Conservation (phyloP, 2,888 invertebrate genomes). For the Drosophila quinaria region DNA sequence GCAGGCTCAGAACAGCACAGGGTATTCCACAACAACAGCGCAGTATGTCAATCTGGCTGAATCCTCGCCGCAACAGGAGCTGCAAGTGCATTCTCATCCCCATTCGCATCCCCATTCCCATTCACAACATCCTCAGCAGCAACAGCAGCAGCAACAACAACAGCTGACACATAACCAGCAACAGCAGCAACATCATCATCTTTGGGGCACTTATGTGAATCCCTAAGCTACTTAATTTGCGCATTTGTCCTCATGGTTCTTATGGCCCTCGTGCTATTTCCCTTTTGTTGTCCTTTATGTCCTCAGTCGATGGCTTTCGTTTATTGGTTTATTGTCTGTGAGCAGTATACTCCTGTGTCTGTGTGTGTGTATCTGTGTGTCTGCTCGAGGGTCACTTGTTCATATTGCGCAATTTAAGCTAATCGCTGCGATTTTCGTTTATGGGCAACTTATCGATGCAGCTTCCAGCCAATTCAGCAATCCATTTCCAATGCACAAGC, state of each 20-base stretch:
- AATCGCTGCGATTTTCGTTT: conserved; percentile 73
- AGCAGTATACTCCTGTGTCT: neutral
- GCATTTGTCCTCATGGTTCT: conserved; percentile 51
- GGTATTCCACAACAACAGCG: conserved; percentile 30
- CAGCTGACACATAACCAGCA: conserved; percentile 67
- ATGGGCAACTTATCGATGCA: conserved; percentile 53
- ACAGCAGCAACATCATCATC: conserved; percentile 76
- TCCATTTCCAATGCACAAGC: conserved; percentile 14
- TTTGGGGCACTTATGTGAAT: conserved; percentile 83
- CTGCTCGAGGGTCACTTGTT: conserved; percentile 53
- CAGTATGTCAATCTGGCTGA: conserved; percentile 39
- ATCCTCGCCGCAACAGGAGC: conserved; percentile 62
- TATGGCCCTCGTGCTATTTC: conserved; percentile 5
- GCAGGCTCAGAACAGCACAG: conserved; percentile 18
- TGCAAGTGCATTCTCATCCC: conserved; percentile 50
- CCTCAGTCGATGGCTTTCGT: conserved; percentile 54
- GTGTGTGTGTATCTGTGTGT: conserved; percentile 4
- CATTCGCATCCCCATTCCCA: conserved; percentile 3
- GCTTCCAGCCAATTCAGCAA: conserved; percentile 12
- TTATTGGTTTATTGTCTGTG: conserved; percentile 75
- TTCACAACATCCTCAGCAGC: conserved; percentile 54
- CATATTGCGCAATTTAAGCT: conserved; percentile 74
- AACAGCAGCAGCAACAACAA: conserved; percentile 60
- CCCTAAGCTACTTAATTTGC: conserved; percentile 79
- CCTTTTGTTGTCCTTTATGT: conserved; percentile 51